Evolutionary conservation across 2,797 vertebrate genomes (phyloP).

Genomic region (Diplodus sargus): DNA sequence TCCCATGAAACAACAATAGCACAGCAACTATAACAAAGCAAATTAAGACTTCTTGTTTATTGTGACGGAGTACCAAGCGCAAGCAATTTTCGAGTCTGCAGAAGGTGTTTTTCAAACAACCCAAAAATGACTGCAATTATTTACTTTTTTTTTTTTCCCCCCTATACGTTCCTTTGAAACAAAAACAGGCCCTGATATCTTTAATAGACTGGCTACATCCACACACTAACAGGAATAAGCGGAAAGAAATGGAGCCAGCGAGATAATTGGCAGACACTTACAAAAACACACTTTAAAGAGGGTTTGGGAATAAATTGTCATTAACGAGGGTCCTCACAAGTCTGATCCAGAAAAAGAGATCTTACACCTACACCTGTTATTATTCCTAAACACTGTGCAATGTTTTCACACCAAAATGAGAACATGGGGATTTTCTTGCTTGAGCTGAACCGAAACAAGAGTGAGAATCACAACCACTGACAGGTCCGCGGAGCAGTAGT

Average conservation of each 20-base stretch:
- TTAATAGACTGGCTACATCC: constrained; percentile 27
- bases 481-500: constrained; percentile 4
- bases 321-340: constrained; percentile 21
- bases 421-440: constrained; percentile 17
- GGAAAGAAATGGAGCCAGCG: constrained; percentile 12
- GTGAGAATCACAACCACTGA: background rate
- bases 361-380: constrained; percentile 11
- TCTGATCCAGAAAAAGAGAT: constrained; percentile 8
- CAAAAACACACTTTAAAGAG: constrained; percentile 43
- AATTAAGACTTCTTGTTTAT: constrained; percentile 60
- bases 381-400: constrained; percentile 6
- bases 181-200: constrained; percentile 45
- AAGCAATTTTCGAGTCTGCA: constrained; percentile 55
- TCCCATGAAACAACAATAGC: constrained; percentile 57
- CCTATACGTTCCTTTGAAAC: constrained; percentile 36
- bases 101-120: constrained; percentile 63
- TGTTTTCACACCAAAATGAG: constrained; percentile 28
- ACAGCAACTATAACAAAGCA: constrained; percentile 48
- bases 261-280: constrained; percentile 45
- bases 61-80: constrained; percentile 59
- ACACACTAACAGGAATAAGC: constrained; percentile 28
- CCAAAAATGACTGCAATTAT: constrained; percentile 51
- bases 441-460: constrained; percentile 7
- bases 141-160: constrained; percentile 40
- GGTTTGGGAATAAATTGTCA: constrained; percentile 33